Conservation (phyloP, 2,888 invertebrate genomes). For the Biston betularia region DNA sequence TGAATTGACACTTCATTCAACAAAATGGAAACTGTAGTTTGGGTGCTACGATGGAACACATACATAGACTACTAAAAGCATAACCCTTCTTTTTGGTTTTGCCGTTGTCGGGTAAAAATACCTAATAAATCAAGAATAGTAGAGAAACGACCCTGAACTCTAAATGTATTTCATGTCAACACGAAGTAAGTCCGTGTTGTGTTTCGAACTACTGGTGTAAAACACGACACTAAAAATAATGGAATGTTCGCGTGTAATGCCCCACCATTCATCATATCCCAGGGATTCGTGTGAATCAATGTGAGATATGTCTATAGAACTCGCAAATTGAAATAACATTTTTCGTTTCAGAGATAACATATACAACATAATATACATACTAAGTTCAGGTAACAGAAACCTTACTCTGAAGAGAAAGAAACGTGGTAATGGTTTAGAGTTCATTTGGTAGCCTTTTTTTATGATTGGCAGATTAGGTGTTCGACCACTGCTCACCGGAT, state of each 20-base stretch:
- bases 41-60: no score
- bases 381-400: no score
- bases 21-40: no score
- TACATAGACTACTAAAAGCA: no score
- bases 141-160: slow-evolving; percentile 33
- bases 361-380: background rate
- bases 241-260: slow-evolving; percentile 58
- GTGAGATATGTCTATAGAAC: slow-evolving; percentile 25
- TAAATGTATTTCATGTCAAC: slow-evolving; percentile 39
- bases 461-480: no score
- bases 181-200: slow-evolving; percentile 41
- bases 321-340: slow-evolving; percentile 14
- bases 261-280: slow-evolving; percentile 53
- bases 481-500: no score
- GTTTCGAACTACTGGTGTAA: slow-evolving; percentile 42
- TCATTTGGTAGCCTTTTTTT: no score
- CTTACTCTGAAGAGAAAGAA: no score
- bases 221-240: slow-evolving; percentile 50
- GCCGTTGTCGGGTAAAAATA: background rate
- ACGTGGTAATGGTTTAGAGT: no score
- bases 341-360: slow-evolving; percentile 5
- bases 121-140: slow-evolving; percentile 6
- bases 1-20: no score
- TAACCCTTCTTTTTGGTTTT: no score
- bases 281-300: slow-evolving; percentile 49